Base-by-base conservation (phyloP, 2,797 vertebrate species). In the Xenops minutus region DNA sequence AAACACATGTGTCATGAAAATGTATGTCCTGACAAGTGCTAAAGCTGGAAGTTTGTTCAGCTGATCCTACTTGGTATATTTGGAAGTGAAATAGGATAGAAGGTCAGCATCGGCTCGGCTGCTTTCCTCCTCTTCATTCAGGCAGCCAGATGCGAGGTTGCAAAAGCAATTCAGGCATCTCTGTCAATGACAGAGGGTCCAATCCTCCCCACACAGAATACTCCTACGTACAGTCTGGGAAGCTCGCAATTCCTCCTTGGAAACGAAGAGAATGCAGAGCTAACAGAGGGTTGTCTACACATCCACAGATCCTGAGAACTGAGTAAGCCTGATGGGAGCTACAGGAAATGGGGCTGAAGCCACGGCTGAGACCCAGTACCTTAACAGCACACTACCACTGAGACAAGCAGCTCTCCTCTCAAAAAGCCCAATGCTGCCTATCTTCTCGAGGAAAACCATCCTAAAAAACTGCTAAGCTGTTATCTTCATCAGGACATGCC, bases 171-270 rank as follows among this genome's bases (percentile, higher is more conserved):
- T 96, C 77, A 90, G 46, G 85, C 92, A 88, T 92, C 94, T 89
- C 88, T 7, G 61, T 96, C 94, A 93, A 96, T 72, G 95, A 93
- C 94, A 96, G 92, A 94, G 96, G 91, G 85, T 90, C 96, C 79
- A 75, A 94, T 92, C 74, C 89, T 93, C 91, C 85, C 88, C 2
- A 17, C 91, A 85, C 9, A 26, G 83, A 93, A 86, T 90, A 90
- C 93, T 93, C 94, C 95, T 87, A 94, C 95, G 77, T 95, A 95
- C 95, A 96, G 95, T 92, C 94, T 96, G 96, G 94, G 94, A 95
- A 96, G 81, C 74, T 84, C 2, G 54, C 93, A 71, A 90, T 95
- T 96, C 94, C 85, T 96, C 85, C 85, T 95, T 84, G 89, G 92
- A 96, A 93, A 95, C 46, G 9, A 94, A 85, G 83, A 92, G 66